Conservation (phyloP, 2,797 vertebrate species). For the Myiotriccus ornatus region DNA sequence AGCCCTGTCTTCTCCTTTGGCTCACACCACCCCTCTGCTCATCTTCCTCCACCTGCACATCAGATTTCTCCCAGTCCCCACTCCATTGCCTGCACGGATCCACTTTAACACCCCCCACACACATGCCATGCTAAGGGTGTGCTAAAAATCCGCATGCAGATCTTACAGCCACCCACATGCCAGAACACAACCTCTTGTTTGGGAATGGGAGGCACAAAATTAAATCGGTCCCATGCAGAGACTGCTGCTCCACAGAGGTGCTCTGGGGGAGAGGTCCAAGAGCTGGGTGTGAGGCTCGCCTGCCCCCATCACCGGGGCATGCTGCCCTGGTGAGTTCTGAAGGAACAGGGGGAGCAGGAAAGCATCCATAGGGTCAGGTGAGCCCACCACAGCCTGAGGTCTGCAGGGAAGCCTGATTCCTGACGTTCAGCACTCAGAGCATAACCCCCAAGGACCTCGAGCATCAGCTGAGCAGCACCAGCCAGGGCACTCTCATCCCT, state of each 20-base stretch:
- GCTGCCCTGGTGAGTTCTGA: not conserved
- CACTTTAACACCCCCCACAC: conserved; percentile 59
- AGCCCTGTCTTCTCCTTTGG: not conserved
- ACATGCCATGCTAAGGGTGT: conserved; percentile 37
- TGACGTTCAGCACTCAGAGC: not conserved
- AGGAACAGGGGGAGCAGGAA: not conserved
- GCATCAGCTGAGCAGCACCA: not conserved
- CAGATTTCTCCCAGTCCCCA: conserved; percentile 12
- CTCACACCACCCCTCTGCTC: conserved; percentile 11
- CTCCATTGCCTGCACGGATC: conserved; percentile 31
- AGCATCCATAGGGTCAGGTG: not conserved
- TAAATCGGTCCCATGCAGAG: conserved; percentile 5
- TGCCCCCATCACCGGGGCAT: not conserved
- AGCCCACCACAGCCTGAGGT: not conserved
- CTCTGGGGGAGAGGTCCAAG: not conserved
- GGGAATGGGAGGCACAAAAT: conserved; percentile 23
- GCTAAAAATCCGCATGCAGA: conserved; percentile 47
- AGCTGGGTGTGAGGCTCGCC: not conserved
- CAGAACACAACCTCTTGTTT: conserved; percentile 56
- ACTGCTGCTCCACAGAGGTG: conserved; percentile 16
- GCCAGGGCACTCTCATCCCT: not conserved
- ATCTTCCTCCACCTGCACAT: conserved; percentile 31
- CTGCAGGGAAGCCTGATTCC: not conserved
- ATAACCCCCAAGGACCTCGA: accelerated
- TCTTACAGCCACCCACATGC: conserved; percentile 56